Evolutionary conservation across 1,140 invertebrate genomes (phyloP).

Genomic region (Neodiprion virginianus): DNA sequence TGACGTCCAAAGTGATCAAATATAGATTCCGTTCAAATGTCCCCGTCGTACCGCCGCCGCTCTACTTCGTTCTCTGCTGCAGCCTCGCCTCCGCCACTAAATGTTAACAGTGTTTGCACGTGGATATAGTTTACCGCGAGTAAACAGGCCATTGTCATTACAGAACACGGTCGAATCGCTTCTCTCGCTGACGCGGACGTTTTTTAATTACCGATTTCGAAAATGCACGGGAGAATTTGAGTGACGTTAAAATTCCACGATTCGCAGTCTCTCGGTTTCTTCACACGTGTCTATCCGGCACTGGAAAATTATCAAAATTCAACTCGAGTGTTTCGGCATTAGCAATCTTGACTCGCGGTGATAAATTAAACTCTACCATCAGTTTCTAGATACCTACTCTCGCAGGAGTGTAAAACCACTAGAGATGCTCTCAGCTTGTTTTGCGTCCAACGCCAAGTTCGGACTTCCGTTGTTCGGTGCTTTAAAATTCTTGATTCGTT

Average conservation of each 20-base stretch:
- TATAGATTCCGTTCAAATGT: neutral
- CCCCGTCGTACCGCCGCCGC: neutral
- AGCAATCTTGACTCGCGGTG: too few species aligned
- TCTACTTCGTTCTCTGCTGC: neutral
- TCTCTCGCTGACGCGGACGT: neutral
- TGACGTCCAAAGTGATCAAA: slow-evolving; percentile 1
- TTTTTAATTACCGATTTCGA: neutral
- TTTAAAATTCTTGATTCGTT: too few species aligned
- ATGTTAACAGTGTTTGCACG: neutral
- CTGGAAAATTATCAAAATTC: too few species aligned
- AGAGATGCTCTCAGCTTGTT: too few species aligned
- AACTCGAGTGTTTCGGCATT: too few species aligned
- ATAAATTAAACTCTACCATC: too few species aligned
- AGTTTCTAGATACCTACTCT: too few species aligned
- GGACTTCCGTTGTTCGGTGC: too few species aligned
- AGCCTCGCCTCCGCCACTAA: neutral
- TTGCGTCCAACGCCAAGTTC: too few species aligned
- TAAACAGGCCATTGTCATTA: neutral
- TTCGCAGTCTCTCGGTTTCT: neutral
- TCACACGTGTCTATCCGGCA: neutral
- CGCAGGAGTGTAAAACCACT: too few species aligned
- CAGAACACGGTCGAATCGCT: neutral
- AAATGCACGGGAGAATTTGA: too few species aligned
- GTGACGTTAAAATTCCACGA: neutral
- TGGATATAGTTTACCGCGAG: neutral